Evolutionary conservation across 2,888 invertebrate genomes (phyloP).

Genomic region (Criorhina ranunculi): DNA sequence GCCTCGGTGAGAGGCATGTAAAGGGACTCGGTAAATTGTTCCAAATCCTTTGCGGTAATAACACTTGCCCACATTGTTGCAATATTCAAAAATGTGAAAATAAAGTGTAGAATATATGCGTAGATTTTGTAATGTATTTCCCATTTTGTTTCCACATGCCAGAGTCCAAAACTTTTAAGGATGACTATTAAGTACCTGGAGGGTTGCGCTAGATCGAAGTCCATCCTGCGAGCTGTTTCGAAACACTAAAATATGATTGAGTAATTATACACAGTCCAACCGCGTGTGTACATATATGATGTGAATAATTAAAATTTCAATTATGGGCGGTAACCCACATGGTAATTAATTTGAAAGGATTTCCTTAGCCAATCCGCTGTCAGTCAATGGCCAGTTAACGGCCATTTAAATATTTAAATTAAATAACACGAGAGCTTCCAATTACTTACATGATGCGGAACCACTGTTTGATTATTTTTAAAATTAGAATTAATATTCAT

Average conservation of each 20-base stretch:
- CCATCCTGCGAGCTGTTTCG: slow-evolving; percentile 18
- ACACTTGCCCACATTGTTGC: slow-evolving; percentile 79
- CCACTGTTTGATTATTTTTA: too few relatives aligned
- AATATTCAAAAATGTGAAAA: slow-evolving; percentile 78
- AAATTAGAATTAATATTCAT: too few relatives aligned
- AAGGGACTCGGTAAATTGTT: slow-evolving; percentile 79
- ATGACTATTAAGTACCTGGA: slow-evolving; percentile 17
- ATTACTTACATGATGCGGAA: too few relatives aligned
- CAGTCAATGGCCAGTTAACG: not conserved
- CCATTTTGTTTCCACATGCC: slow-evolving; percentile 30
- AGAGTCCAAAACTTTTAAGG: slow-evolving; percentile 43
- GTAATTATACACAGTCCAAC: not conserved
- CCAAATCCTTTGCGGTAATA: slow-evolving; percentile 77
- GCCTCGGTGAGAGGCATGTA: slow-evolving; percentile 80
- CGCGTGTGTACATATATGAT: not conserved
- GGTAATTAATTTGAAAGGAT: not conserved
- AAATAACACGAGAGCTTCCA: not conserved
- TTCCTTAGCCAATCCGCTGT: not conserved
- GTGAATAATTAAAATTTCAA: slow-evolving; percentile 19
- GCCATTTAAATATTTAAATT: not conserved
- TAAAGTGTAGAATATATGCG: slow-evolving; percentile 77
- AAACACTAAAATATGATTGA: slow-evolving; percentile 8
- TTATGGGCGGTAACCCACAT: slow-evolving; percentile 3
- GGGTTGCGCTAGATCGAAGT: slow-evolving; percentile 45
- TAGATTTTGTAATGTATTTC: slow-evolving; percentile 30